Evolutionary conservation across 1,140 invertebrate species (phyloP).

Genomic region (Drosophila miranda): DNA sequence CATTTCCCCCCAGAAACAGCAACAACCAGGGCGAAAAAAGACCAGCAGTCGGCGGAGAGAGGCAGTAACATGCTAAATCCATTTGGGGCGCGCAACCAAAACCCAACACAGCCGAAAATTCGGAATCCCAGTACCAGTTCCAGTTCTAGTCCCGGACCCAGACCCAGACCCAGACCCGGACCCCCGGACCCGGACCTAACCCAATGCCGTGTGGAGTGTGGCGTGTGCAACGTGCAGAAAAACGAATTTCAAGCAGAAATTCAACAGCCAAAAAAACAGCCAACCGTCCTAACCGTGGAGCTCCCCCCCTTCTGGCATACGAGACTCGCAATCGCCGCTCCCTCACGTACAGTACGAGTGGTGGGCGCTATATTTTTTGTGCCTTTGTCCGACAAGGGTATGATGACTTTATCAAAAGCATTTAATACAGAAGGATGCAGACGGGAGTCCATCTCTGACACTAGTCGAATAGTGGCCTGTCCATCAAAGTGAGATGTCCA

Average conservation of each 20-base stretch:
- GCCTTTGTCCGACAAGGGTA: slow-evolving; percentile 31
- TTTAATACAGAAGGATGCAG: slow-evolving; percentile 26
- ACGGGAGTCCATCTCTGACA: background rate
- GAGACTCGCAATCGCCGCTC: slow-evolving; percentile 31
- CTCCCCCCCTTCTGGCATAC: slow-evolving; percentile 11
- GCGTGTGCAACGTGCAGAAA: slow-evolving; percentile 63
- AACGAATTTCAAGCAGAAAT: slow-evolving; percentile 67
- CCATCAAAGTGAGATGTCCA: slow-evolving; percentile 3
- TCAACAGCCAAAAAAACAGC: slow-evolving; percentile 17
- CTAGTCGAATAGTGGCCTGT: background rate
- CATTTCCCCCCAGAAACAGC: slow-evolving; percentile 48
- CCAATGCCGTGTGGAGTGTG: slow-evolving; percentile 51
- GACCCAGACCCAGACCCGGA: slow-evolving; percentile 18
- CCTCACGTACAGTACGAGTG: slow-evolving; percentile 16
- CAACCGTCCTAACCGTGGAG: background rate
- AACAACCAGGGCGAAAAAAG: slow-evolving; percentile 1
- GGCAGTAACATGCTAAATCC: slow-evolving; percentile 44
- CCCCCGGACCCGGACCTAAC: slow-evolving; percentile 34
- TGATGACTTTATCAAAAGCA: slow-evolving; percentile 43
- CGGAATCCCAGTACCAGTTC: slow-evolving; percentile 8
- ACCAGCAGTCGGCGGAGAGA: background rate
- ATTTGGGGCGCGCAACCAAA: slow-evolving; percentile 45
- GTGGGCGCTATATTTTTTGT: slow-evolving; percentile 38
- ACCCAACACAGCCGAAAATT: slow-evolving; percentile 15
- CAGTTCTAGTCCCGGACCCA: background rate